phyloP scores from a whole-genome alignment of 92 coral and sea anemone genomes.

The Epizoanthus stellaris region DNA sequence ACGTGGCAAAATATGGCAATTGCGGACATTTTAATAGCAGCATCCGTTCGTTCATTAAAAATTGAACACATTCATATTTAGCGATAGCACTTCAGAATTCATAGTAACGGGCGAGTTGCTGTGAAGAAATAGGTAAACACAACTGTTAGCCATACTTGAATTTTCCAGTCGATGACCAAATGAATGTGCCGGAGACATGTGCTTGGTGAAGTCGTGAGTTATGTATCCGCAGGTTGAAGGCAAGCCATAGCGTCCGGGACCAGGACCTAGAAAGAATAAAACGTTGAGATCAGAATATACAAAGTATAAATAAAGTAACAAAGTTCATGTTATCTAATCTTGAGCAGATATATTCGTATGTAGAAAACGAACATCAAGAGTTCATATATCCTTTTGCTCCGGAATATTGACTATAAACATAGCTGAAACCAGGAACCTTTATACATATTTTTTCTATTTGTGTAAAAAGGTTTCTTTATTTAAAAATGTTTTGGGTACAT shows the following conservation, averaged over 20 bases:
- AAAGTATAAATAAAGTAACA: no score
- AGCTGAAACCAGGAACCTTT: no score
- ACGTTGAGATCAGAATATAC: background rate
- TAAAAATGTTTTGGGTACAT: no score
- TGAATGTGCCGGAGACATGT: constrained; percentile 84
- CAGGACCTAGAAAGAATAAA: constrained; percentile 78
- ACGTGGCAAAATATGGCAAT: background rate
- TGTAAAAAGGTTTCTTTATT: no score
- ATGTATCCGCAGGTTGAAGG: constrained; percentile 85
- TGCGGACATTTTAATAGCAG: no score
- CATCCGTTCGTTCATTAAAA: background rate
- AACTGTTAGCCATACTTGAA: constrained; percentile 74
- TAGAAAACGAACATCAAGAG: no score
- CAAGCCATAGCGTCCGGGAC: constrained; percentile 92
- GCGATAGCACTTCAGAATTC: background rate
- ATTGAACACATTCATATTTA: background rate
- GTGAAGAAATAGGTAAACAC: constrained; percentile 20
- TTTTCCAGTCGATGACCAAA: constrained; percentile 87
- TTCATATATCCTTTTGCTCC: no score
- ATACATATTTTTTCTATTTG: no score
- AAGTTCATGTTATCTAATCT: no score
- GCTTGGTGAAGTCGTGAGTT: constrained; percentile 82
- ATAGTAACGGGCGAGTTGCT: constrained; percentile 8
- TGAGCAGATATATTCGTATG: no score
- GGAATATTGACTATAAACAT: no score